Percentiles rank a stretch among this genome's conserved stretches.
phyloP scores from a whole-genome alignment of 2,888 invertebrate species.

The Smittia aterrima region DNA sequence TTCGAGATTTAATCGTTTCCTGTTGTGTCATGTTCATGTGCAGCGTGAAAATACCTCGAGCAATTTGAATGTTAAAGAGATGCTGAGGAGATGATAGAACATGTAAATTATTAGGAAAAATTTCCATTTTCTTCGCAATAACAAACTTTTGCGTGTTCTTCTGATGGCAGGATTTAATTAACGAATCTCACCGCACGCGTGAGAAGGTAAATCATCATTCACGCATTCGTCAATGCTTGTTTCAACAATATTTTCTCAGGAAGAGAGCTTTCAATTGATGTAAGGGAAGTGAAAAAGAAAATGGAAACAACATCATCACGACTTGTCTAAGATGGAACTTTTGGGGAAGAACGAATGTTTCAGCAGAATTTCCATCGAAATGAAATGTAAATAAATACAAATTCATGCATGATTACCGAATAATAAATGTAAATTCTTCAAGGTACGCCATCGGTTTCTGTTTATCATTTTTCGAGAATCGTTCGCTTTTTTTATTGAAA shows the following conservation, averaged over 20 bases:
- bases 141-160: no score
- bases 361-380: constrained; percentile 1
- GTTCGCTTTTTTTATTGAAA: neutral
- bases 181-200: neutral
- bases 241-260: neutral
- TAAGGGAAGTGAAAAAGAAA: neutral
- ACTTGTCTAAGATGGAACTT: neutral
- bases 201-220: neutral
- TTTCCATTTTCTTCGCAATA: neutral
- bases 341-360: neutral
- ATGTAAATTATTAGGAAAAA: neutral
- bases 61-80: neutral
- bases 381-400: constrained; percentile 23
- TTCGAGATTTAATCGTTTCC: constrained; percentile 38
- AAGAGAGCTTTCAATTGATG: neutral
- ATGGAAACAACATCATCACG: constrained; percentile 13
- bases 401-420: constrained; percentile 18
- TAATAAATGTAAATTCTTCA: constrained; percentile 20
- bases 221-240: neutral
- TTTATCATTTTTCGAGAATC: neutral
- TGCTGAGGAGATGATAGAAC: neutral
- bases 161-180: neutral
- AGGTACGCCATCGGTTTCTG: neutral
- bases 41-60: neutral
- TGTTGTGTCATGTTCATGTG: constrained; percentile 16